These are phyloP conservation scores for Leucoraja erinaceus DNA, from an alignment of 2,113 vertebrate species.

Conservation along the genomic window DNA sequence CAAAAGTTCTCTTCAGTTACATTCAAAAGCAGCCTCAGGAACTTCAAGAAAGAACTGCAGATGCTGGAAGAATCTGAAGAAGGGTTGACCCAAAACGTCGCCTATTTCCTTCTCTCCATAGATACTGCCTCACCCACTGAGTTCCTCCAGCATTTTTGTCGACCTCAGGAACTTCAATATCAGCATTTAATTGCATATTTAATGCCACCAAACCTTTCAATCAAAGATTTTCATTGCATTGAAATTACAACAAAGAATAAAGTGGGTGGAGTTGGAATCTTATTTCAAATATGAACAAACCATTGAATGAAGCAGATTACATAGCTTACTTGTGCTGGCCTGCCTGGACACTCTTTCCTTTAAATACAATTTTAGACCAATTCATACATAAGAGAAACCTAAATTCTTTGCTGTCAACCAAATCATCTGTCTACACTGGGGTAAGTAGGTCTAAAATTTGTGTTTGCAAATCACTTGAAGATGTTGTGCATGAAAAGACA, in stretches of 20 bases:
- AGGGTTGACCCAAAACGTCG: too few species aligned
- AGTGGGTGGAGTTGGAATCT: background rate
- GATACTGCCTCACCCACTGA: too few species aligned
- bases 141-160: too few species aligned
- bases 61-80: too few species aligned
- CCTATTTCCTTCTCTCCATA: too few species aligned
- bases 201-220: background rate
- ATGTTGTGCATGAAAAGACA: too few species aligned
- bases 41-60: too few species aligned
- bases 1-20: too few species aligned
- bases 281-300: background rate
- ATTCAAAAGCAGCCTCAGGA: too few species aligned
- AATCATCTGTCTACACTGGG: background rate
- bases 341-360: background rate
- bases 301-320: background rate
- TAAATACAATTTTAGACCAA: background rate
- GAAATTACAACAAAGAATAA: background rate
- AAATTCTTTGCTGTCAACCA: background rate
- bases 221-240: background rate
- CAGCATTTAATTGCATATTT: background rate
- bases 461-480: background rate
- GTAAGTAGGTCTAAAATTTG: background rate
- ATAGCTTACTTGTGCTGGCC: background rate
- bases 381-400: background rate
- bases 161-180: too few species aligned